Evolutionary conservation across 2,888 invertebrate genomes (phyloP).

Genomic region (Cephonodes hylas): DNA sequence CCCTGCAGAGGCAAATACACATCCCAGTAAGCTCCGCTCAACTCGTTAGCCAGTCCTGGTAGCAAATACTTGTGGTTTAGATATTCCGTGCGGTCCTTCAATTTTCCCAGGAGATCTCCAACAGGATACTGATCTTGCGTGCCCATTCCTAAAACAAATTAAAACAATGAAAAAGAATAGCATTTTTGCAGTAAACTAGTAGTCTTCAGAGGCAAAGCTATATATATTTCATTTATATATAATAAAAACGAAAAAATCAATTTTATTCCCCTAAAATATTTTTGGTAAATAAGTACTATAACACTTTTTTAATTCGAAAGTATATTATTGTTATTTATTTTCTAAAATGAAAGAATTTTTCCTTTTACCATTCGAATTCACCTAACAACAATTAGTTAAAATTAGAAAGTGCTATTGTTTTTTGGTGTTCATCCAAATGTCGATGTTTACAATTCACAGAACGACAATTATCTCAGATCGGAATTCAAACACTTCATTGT

Average conservation of each 20-base stretch:
- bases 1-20: constrained; percentile 92
- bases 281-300: too few relatives aligned
- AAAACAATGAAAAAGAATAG: too few relatives aligned
- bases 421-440: background rate
- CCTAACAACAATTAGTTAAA: background rate
- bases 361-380: background rate
- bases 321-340: background rate
- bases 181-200: too few relatives aligned
- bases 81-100: constrained; percentile 86
- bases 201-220: too few relatives aligned
- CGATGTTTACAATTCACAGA: background rate
- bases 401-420: background rate
- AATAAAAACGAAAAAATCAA: too few relatives aligned
- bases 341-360: background rate
- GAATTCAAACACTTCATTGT: constrained; percentile 10
- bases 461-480: background rate
- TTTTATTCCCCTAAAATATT: too few relatives aligned
- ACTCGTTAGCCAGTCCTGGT: constrained; percentile 85
- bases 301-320: background rate
- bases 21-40: constrained; percentile 90
- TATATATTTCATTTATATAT: too few relatives aligned
- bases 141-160: constrained; percentile 82
- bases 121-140: constrained; percentile 95
- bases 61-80: constrained; percentile 85
- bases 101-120: constrained; percentile 94